A percentile compares a stretch with the other conserved stretches of the same genome.
These are phyloP conservation scores for Macaria notata DNA, from an alignment of 2,888 invertebrate genomes.

Conservation along the genomic window DNA sequence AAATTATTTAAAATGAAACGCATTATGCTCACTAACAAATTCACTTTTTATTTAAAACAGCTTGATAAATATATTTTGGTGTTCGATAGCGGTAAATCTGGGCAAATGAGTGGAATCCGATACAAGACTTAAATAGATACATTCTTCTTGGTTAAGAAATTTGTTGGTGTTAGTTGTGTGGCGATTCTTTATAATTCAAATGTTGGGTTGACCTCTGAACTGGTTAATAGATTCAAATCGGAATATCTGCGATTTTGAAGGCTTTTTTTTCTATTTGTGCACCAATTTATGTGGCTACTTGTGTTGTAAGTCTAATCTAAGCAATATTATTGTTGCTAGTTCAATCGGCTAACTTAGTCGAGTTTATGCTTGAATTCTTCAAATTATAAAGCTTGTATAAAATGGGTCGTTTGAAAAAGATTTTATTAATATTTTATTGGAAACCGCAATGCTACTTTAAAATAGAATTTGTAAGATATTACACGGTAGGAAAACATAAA, in stretches of 20 bases:
- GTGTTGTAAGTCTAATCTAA: conserved; percentile 7
- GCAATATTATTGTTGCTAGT: conserved; percentile 8
- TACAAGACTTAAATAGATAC: conserved; percentile 5
- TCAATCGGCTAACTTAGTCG: neutral
- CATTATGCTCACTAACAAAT: conserved; percentile 30
- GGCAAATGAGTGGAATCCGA: conserved; percentile 22
- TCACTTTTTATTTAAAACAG: conserved; percentile 31
- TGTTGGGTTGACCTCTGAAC: conserved; percentile 28
- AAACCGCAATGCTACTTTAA: neutral
- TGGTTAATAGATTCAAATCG: conserved; percentile 33
- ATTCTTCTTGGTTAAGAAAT: conserved; percentile 29
- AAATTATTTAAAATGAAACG: conserved; percentile 42
- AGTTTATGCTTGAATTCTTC: conserved; percentile 9
- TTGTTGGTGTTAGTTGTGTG: conserved; percentile 23
- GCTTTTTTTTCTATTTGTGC: conserved; percentile 16
- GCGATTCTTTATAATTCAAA: conserved; percentile 21
- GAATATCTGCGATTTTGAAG: conserved; percentile 26
- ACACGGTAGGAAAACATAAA: no score
- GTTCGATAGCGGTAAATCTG: conserved; percentile 32
- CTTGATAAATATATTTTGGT: conserved; percentile 34
- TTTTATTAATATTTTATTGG: conserved; percentile 4
- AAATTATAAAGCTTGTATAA: conserved; percentile 7
- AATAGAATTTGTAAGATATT: no score
- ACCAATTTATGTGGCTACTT: conserved; percentile 12
- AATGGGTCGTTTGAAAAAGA: neutral